These are phyloP conservation scores for Bos javanicus DNA, from an alignment of 2,113 vertebrate species.

Conservation along the genomic window DNA sequence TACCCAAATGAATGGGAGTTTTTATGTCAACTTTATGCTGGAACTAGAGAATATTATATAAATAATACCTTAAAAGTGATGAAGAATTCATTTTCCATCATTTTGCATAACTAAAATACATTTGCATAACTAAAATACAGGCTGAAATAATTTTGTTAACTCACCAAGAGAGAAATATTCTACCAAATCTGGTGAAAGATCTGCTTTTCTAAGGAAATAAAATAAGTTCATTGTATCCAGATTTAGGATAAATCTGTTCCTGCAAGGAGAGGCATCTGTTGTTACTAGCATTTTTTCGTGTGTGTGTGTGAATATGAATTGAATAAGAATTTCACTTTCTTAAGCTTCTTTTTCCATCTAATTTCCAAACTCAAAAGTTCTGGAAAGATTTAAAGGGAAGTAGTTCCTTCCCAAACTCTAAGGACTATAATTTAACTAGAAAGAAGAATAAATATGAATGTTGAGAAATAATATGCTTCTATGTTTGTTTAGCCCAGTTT, in stretches of 20 bases:
- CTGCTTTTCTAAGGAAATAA: constrained; percentile 61
- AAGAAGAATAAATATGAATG: neutral
- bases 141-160: constrained; percentile 57
- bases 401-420: neutral
- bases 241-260: constrained; percentile 63
- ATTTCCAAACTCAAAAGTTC: constrained; percentile 27
- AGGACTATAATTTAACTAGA: neutral
- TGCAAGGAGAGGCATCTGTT: constrained; percentile 49
- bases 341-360: constrained; percentile 33
- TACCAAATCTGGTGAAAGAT: constrained; percentile 22
- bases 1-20: neutral
- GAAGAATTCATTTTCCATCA: neutral
- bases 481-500: neutral
- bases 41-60: neutral
- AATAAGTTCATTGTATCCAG: constrained; percentile 58
- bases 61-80: neutral
- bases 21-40: neutral
- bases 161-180: constrained; percentile 26
- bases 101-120: constrained; percentile 25
- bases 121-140: constrained; percentile 19
- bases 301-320: constrained; percentile 20
- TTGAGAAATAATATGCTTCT: neutral
- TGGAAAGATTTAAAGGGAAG: constrained; percentile 29
- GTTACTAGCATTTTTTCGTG: constrained; percentile 24
- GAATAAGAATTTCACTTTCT: constrained; percentile 54